These are phyloP conservation scores for Phytoseiulus persimilis DNA, from an alignment of 2,888 invertebrate species.

Conservation along the genomic window DNA sequence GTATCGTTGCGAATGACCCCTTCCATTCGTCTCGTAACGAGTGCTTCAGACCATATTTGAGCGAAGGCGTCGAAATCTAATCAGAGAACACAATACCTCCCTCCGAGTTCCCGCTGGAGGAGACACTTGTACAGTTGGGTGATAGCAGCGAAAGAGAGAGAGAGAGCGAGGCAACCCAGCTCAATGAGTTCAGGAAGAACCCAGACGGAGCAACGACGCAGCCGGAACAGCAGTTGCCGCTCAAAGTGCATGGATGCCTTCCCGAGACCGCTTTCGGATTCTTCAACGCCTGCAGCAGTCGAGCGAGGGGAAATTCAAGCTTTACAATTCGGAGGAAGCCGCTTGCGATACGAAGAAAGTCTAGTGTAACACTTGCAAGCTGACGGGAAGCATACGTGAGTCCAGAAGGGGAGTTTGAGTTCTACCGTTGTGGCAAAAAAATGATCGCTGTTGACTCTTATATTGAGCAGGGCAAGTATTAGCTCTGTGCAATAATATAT, in stretches of 20 bases:
- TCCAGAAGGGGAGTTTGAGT: not conserved
- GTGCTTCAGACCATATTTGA: not conserved
- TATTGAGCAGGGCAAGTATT: not conserved
- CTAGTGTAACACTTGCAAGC: not conserved
- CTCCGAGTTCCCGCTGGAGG: too few relatives aligned
- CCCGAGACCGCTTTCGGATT: not conserved
- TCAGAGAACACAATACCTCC: not conserved
- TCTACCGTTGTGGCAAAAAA: not conserved
- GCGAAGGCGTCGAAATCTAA: too few relatives aligned
- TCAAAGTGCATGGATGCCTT: not conserved
- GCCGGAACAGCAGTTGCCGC: not conserved
- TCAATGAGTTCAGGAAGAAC: not conserved
- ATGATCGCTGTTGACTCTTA: not conserved
- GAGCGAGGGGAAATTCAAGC: not conserved
- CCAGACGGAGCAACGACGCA: not conserved
- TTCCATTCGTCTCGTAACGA: not conserved
- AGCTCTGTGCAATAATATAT: not conserved
- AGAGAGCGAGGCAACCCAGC: too few relatives aligned
- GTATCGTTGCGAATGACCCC: not conserved
- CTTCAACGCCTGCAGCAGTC: not conserved
- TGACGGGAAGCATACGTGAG: not conserved
- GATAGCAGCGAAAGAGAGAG: too few relatives aligned
- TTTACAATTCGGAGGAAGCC: not conserved
- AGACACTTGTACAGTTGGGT: too few relatives aligned
- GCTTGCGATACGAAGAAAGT: not conserved